Evolutionary conservation across 64 coral and sea anemone genomes (phyloP), one percentile per base, ranked within the genome.

Genomic region (Stylophora pistillata): DNA sequence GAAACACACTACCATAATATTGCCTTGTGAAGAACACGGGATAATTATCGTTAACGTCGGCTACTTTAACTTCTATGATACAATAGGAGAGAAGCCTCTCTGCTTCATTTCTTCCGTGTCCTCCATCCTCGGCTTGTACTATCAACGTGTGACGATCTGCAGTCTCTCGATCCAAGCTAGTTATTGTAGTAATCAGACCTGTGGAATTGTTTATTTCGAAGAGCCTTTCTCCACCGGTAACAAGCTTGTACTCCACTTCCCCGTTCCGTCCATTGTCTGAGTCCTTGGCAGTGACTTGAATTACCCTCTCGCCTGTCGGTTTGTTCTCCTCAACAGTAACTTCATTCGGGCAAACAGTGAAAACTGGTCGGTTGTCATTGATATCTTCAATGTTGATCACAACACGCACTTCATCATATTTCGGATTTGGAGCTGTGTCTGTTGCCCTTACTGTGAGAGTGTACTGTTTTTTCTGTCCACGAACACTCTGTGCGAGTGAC

Each of bases 41-140:
- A 15, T 86, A 96, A 32, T 90, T 86, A 53, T 96, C 95, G 26
- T 96, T 96, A 3, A n/a, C 68, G 41, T 96, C 95, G 5, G 54
- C 56, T 68, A 96, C 87, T 29, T 77, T 30, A 0, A 96, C 87
- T 2, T 66, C 74, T 3, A 96, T 15, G 26, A 90, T 79, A 29
- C 91, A 93, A 13, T 90, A 89, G 7, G 87, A 81, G 13, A 96
- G 81, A 76, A 96, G 83, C 20, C 95, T 74, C 63, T 86, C 81
- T 2, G 82, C 76, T 9, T 53, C 20, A 6, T 78, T 30, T 21
- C 55, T 90, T 3, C 74, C 78, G n/a, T 91, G 73, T 2, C 90
- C 95, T 0, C 95, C 95, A 33, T 96, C 95, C 23, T 86, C 71
- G 14, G 91, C 95, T 10, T 74, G 76, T 41, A 96, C 61, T 30